Percentiles rank a stretch among this genome's conserved stretches.
phyloP scores from a whole-genome alignment of 2,888 invertebrate species.

The Cephus pygmeus region DNA sequence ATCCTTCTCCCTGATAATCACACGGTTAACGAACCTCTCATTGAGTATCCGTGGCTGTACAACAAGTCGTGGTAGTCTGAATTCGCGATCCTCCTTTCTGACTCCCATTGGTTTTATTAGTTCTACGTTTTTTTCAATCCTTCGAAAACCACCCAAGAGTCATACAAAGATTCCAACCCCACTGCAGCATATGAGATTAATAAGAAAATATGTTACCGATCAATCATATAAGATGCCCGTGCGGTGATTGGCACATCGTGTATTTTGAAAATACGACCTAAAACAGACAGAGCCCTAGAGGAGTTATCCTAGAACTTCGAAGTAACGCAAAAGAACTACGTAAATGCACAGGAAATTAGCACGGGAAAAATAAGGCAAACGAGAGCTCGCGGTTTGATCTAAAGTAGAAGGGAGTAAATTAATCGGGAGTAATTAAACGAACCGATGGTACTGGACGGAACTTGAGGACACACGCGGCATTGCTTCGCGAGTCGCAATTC shows the following conservation, averaged over 20 bases:
- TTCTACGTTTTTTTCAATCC: not conserved
- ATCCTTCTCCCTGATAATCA: not conserved
- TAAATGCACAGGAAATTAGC: not conserved
- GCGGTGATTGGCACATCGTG: not conserved
- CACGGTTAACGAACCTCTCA: not conserved
- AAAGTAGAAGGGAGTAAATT: not conserved
- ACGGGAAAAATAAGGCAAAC: not conserved
- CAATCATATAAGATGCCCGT: not conserved
- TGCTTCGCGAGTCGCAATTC: not conserved
- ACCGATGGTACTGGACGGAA: not conserved
- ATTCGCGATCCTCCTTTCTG: not conserved
- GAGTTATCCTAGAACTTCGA: not conserved
- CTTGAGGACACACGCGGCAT: not conserved
- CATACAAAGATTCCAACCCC: not conserved
- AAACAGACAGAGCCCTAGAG: not conserved
- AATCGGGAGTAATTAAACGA: not conserved
- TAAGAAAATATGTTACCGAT: not conserved
- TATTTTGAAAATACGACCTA: not conserved
- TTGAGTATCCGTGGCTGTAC: not conserved
- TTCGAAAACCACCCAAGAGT: not conserved
- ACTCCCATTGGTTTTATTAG: not conserved
- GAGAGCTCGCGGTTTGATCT: not conserved
- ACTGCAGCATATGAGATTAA: not conserved
- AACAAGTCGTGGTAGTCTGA: not conserved
- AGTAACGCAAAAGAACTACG: not conserved